These are phyloP conservation scores for Leucosticte australis DNA, from an alignment of 2,113 vertebrate species.

Conservation along the genomic window DNA sequence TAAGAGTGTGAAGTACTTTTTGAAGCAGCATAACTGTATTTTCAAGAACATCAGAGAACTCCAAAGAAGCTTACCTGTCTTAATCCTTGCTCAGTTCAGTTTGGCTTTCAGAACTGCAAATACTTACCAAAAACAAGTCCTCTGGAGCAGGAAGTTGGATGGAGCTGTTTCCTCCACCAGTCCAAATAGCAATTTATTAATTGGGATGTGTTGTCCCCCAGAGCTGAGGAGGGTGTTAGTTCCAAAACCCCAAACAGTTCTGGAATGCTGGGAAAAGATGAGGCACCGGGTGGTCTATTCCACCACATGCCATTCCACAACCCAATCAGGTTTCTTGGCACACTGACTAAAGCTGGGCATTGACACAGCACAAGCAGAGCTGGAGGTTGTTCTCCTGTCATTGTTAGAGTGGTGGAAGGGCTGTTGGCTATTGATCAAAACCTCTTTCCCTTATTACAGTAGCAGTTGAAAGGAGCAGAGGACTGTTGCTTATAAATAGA, in stretches of 20 bases:
- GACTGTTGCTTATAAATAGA: neutral
- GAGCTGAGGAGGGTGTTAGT: neutral
- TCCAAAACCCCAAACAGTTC: neutral
- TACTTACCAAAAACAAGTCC: neutral
- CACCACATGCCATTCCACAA: neutral
- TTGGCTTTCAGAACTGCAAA: neutral
- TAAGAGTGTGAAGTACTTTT: neutral
- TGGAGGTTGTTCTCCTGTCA: neutral
- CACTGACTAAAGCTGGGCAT: neutral
- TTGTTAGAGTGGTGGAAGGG: neutral
- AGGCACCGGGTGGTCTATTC: neutral
- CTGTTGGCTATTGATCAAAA: neutral
- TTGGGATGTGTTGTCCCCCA: neutral
- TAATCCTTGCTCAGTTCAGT: neutral
- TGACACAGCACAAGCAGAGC: neutral
- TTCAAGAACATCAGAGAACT: neutral
- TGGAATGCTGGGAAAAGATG: neutral
- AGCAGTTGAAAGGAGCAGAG: neutral
- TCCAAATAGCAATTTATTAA: neutral
- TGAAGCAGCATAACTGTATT: neutral
- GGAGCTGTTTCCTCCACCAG: neutral
- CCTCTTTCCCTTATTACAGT: neutral
- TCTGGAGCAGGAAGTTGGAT: neutral
- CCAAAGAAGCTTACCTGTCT: neutral
- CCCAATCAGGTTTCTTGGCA: neutral